phyloP scores from a whole-genome alignment of 2,797 vertebrate genomes.

The Botia kubotai region DNA sequence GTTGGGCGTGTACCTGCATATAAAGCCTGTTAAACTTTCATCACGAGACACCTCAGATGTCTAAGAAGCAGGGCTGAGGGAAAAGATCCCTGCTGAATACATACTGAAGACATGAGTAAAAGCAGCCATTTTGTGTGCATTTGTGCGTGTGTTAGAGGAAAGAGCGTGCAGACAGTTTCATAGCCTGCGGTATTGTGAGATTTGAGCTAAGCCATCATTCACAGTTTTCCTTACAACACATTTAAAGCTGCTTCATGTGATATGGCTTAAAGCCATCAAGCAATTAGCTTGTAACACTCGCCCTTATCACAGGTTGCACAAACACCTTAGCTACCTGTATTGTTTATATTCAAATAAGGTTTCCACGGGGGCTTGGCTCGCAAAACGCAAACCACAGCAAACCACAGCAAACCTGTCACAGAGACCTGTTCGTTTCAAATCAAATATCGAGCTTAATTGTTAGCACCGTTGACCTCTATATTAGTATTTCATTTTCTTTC shows the following conservation, averaged over 20 bases:
- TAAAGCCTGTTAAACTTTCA: conserved; percentile 28
- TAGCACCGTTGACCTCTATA: conserved; percentile 21
- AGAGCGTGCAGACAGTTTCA: not conserved
- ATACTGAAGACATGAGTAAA: not conserved
- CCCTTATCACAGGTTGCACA: conserved; percentile 20
- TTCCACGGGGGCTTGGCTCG: not conserved
- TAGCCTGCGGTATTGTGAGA: not conserved
- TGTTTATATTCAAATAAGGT: conserved; percentile 35
- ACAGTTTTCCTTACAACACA: not conserved
- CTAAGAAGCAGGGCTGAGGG: not conserved
- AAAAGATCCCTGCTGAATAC: conserved; percentile 1
- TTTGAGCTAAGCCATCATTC: not conserved
- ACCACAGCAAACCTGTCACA: not conserved
- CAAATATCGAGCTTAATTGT: conserved; percentile 25
- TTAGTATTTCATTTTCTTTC: conserved; percentile 59
- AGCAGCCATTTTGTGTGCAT: conserved; percentile 10
- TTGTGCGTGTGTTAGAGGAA: not conserved
- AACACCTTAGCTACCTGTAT: conserved; percentile 19
- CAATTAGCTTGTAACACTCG: conserved; percentile 21
- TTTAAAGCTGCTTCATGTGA: conserved; percentile 14
- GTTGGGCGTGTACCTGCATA: not conserved
- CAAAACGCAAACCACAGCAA: not conserved
- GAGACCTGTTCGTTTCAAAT: not conserved
- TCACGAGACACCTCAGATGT: not conserved
- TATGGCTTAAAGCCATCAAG: conserved; percentile 13